phyloP scores from a whole-genome alignment of 2,113 vertebrate species.

The Gasterosteus nipponicus region DNA sequence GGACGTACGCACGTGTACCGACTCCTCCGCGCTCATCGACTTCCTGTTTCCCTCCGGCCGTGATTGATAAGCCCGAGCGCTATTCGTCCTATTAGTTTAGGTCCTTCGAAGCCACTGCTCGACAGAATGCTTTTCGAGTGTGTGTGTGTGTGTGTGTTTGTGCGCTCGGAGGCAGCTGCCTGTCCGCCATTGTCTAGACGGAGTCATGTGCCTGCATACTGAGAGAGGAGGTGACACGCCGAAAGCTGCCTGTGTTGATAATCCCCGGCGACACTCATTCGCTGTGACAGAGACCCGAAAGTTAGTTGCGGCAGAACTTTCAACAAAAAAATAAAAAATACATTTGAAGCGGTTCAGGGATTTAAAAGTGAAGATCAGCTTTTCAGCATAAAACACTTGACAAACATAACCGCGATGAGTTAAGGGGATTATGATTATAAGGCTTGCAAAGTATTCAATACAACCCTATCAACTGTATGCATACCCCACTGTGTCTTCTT shows the following conservation, averaged over 20 bases:
- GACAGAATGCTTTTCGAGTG: slow-evolving; percentile 15
- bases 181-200: slow-evolving; percentile 72
- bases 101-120: slow-evolving; percentile 34
- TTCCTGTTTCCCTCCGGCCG: slow-evolving; percentile 32
- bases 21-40: slow-evolving; percentile 60
- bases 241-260: slow-evolving; percentile 65
- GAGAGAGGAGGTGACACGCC: slow-evolving; percentile 62
- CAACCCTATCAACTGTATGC: slow-evolving; percentile 62
- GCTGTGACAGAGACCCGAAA: slow-evolving; percentile 53
- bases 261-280: slow-evolving; percentile 57
- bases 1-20: neutral
- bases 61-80: slow-evolving; percentile 66
- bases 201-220: slow-evolving; percentile 74
- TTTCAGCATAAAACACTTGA: slow-evolving; percentile 59
- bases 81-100: slow-evolving; percentile 61
- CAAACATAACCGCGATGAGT: slow-evolving; percentile 51
- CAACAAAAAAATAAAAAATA: neutral
- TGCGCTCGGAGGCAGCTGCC: slow-evolving; percentile 67
- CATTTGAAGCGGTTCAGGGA: slow-evolving; percentile 31
- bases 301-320: slow-evolving; percentile 53
- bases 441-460: slow-evolving; percentile 43
- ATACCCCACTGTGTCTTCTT: slow-evolving; percentile 47
- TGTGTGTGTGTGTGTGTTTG: slow-evolving; percentile 26
- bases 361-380: slow-evolving; percentile 53
- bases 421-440: slow-evolving; percentile 72